phyloP scores from a whole-genome alignment of 2,113 vertebrate species.

The Corythaeola cristata region DNA sequence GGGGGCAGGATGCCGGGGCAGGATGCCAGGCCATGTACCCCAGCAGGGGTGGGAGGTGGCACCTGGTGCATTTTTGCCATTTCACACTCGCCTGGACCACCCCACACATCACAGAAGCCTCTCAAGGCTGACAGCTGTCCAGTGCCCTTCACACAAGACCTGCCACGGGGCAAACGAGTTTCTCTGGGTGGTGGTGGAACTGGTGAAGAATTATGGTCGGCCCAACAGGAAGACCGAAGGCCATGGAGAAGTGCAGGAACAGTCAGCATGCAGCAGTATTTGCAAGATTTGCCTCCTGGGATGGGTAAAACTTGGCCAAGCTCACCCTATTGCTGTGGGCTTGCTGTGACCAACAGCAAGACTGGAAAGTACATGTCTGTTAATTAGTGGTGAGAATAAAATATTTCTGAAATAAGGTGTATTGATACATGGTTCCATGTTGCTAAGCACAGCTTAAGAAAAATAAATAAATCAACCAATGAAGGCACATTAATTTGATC shows the following conservation, averaged over 20 bases:
- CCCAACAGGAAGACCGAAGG: background rate
- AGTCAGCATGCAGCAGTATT: background rate
- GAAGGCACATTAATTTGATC: background rate
- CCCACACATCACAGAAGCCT: background rate
- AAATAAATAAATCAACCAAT: background rate
- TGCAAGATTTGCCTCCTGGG: background rate
- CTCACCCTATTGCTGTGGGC: background rate
- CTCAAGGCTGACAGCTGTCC: background rate
- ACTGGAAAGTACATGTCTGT: background rate
- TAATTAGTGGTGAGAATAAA: background rate
- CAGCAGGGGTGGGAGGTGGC: background rate
- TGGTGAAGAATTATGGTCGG: background rate
- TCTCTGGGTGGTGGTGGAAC: background rate
- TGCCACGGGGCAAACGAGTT: background rate
- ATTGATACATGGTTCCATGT: background rate
- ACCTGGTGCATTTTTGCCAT: background rate
- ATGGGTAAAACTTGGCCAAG: background rate
- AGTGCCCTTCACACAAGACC: background rate
- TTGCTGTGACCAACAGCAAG: background rate
- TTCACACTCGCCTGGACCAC: background rate
- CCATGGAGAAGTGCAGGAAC: background rate
- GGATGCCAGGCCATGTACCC: background rate
- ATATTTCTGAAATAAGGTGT: background rate
- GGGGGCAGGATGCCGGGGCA: rapidly evolving
- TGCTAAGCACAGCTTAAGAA: background rate